Conservation (phyloP, 2,797 vertebrate genomes). For the Sebastolobus altivelis region DNA sequence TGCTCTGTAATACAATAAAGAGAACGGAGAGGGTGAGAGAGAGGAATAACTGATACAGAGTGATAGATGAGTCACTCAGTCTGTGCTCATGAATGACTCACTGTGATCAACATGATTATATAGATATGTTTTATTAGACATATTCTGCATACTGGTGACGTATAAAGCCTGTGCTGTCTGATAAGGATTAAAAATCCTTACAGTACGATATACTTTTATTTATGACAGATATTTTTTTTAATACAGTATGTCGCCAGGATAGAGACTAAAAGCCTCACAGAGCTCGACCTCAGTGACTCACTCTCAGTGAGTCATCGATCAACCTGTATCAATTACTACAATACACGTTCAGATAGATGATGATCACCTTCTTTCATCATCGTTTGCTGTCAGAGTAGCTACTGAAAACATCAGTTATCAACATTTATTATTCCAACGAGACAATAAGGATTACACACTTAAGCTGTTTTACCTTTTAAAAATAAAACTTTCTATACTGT, state of each 20-base stretch:
- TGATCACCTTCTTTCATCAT: slow-evolving; percentile 31
- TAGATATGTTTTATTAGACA: slow-evolving; percentile 38
- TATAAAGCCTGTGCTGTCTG: slow-evolving; percentile 14
- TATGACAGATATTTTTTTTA: not conserved
- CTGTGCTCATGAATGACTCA: slow-evolving; percentile 71
- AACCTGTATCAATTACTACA: slow-evolving; percentile 42
- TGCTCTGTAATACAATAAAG: slow-evolving; percentile 60
- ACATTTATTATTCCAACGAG: not conserved
- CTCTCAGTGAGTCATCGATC: slow-evolving; percentile 58
- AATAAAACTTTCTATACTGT: not conserved
- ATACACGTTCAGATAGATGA: slow-evolving; percentile 9
- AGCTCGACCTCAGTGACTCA: slow-evolving; percentile 57
- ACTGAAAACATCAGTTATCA: not conserved
- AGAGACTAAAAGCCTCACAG: slow-evolving; percentile 32
- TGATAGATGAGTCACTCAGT: slow-evolving; percentile 71
- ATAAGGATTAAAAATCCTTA: slow-evolving; percentile 10
- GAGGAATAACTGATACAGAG: slow-evolving; percentile 43
- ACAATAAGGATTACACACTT: not conserved
- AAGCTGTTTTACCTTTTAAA: not conserved
- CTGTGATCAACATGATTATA: slow-evolving; percentile 65
- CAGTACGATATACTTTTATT: slow-evolving; percentile 9
- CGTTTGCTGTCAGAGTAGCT: not conserved
- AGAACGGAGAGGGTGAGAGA: slow-evolving; percentile 11
- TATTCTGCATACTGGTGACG: slow-evolving; percentile 27
- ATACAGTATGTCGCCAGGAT: slow-evolving; percentile 30